Conservation (phyloP, 2,113 vertebrate species). For the Plestiodon gilberti region DNA sequence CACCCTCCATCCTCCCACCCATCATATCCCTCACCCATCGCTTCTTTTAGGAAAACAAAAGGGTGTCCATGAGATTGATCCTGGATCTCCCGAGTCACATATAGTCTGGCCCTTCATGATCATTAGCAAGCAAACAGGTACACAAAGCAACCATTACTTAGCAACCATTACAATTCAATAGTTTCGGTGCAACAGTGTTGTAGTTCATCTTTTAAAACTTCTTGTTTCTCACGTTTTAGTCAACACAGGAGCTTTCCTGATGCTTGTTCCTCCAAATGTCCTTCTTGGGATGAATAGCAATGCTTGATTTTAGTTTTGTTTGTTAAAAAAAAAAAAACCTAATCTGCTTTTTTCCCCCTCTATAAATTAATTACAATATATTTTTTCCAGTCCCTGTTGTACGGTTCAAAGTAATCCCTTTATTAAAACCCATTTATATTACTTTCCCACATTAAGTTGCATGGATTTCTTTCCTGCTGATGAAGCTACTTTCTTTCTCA, state of each 20-base stretch:
- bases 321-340: background rate
- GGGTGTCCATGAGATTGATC: too few relatives aligned
- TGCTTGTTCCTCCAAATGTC: background rate
- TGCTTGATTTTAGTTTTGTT: background rate
- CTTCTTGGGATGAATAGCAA: background rate
- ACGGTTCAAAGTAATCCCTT: conserved; percentile 11
- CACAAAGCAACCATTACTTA: too few relatives aligned
- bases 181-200: background rate
- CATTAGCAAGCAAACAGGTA: too few relatives aligned
- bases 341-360: background rate
- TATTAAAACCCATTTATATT: conserved; percentile 27
- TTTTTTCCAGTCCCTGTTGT: fast-evolving
- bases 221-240: background rate
- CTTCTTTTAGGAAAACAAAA: too few relatives aligned
- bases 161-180: too few relatives aligned
- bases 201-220: background rate
- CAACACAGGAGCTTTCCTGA: background rate
- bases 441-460: conserved; percentile 26
- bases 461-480: conserved; percentile 25
- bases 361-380: conserved; percentile 23
- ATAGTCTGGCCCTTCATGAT: too few relatives aligned
- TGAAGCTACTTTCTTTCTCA: conserved; percentile 15
- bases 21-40: too few relatives aligned
- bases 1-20: too few relatives aligned
- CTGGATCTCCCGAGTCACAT: too few relatives aligned